Evolutionary conservation across 2,888 invertebrate genomes (phyloP), one percentile per base, ranked within the genome.

Genomic region (Ectropis crepuscularia): DNA sequence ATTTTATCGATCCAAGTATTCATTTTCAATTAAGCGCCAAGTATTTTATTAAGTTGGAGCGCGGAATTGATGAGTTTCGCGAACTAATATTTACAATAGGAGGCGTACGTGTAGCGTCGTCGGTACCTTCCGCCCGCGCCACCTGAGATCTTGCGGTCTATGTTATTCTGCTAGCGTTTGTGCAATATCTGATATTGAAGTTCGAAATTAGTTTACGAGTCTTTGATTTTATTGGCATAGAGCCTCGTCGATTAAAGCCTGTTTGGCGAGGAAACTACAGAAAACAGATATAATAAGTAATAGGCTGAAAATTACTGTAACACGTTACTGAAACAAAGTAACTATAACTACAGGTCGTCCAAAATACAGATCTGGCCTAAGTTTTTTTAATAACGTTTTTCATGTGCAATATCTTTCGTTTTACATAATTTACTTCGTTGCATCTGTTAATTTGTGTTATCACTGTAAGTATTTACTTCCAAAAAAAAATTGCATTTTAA

Each of bases 1-100:
- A 92, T 90, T 91, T 88, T 88, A 91, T 92, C 92, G 92, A 92
- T 92, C 92, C 86, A 87, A 89, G 91, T 92, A 92, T 92, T 92
- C 92, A 91, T 92, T 92, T 92, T 92, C 92, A 92, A 92, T 92
- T 92, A 92, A 91, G 91, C 90, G 86, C 86, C 88, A 92, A 92
- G 92, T 92, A 92, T 92, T 92, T 92, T 92, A 92, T 92, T 92
- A 92, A 92, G 92, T 92, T 90, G 83, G 87, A 87, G 86, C 88
- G 87, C 86, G 83, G 88, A 90, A 91, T 92, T 92, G 92, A 92
- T 92, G 91, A 92, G 92, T 92, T 92, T 90, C 85, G 87, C 86
- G 88, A 91, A 91, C 92, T 92, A 91, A 92, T 91, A 92, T 92
- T 92, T 92, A 91, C 92, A 92, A 90, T 89, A 83, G 82, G 82